Evolutionary conservation across 2,797 vertebrate genomes (phyloP).

Genomic region (Rhinella marina): DNA sequence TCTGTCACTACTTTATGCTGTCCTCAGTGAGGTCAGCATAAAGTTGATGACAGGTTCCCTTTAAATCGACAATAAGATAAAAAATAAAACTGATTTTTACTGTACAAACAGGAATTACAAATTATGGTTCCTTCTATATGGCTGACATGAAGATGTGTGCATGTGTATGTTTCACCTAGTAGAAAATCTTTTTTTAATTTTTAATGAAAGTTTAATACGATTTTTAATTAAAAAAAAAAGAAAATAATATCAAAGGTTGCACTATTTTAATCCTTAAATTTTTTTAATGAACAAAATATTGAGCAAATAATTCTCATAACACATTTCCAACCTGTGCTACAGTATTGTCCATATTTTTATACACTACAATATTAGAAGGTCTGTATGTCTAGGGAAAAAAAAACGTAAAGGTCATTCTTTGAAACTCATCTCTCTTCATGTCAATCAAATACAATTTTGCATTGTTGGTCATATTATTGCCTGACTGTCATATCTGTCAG

Average conservation of each 20-base stretch:
- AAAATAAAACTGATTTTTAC: too few relatives aligned
- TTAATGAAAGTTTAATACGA: background rate
- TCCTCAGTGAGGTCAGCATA: too few relatives aligned
- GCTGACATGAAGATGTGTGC: too few relatives aligned
- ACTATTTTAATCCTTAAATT: background rate
- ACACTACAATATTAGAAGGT: background rate
- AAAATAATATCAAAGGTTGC: background rate
- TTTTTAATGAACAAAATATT: background rate
- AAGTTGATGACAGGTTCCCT: too few relatives aligned
- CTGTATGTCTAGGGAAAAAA: background rate
- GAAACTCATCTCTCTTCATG: background rate
- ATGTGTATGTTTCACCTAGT: background rate
- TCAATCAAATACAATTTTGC: background rate
- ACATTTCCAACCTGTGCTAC: background rate
- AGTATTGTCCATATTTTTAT: background rate
- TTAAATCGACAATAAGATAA: too few relatives aligned
- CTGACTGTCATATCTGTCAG: conserved; percentile 7
- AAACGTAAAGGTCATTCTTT: conserved; percentile 36
- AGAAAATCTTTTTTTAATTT: background rate
- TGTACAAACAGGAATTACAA: too few relatives aligned
- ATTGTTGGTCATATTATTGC: conserved; percentile 23
- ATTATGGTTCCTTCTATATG: too few relatives aligned
- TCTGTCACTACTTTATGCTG: too few relatives aligned
- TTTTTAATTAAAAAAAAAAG: too few relatives aligned
- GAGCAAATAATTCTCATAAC: background rate